Evolutionary conservation across 2,113 vertebrate species (phyloP).

Genomic region (Morone saxatilis): DNA sequence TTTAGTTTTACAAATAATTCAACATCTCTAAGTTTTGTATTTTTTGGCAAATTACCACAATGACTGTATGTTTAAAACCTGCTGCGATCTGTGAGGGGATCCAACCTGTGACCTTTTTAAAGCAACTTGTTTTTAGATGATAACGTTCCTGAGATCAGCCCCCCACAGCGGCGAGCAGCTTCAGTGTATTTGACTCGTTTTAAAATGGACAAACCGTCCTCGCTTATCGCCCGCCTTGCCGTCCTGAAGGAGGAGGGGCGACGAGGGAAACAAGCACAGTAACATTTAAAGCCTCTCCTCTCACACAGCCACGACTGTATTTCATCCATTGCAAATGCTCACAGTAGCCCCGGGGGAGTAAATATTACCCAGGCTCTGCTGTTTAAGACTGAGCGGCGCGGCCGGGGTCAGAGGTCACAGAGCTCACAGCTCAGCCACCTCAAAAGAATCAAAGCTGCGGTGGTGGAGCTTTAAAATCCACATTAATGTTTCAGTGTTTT

Average conservation of each 20-base stretch:
- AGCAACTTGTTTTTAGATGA: not conserved
- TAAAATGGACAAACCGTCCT: not conserved
- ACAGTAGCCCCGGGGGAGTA: slow-evolving; percentile 18
- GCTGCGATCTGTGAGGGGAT: not conserved
- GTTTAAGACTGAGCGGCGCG: not conserved
- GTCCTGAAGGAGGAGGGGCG: not conserved
- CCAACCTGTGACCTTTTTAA: slow-evolving; percentile 31
- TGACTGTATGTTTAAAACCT: too few species aligned
- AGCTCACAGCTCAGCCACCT: not conserved
- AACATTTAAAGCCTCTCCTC: slow-evolving; percentile 42
- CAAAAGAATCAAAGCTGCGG: not conserved
- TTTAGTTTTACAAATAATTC: too few species aligned
- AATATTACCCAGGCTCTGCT: not conserved
- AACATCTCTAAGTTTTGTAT: too few species aligned
- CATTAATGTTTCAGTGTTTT: not conserved
- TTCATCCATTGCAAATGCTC: slow-evolving; percentile 32
- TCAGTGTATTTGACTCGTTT: not conserved
- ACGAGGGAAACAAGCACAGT: slow-evolving; percentile 17
- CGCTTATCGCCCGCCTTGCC: not conserved
- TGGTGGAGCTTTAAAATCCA: not conserved
- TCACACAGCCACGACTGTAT: not conserved
- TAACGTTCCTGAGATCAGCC: not conserved
- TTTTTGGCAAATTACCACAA: too few species aligned
- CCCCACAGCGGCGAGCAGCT: not conserved
- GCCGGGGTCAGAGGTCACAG: slow-evolving; percentile 25